Evolutionary conservation across 2,797 vertebrate species (phyloP).

Genomic region (Hemitrygon akajei): DNA sequence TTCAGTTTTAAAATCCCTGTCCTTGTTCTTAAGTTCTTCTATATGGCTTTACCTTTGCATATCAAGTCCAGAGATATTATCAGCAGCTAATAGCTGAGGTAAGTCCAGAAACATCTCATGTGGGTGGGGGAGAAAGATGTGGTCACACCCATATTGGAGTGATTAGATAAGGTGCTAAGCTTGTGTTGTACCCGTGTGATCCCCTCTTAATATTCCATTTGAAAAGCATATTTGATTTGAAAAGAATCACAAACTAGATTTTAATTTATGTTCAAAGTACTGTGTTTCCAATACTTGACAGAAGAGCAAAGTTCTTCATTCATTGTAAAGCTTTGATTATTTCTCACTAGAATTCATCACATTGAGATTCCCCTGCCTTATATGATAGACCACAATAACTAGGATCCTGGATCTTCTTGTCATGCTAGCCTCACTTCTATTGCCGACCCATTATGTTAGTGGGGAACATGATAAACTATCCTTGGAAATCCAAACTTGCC

Average conservation of each 20-base stretch:
- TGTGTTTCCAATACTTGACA: too few species aligned
- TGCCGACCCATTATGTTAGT: neutral
- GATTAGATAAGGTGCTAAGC: too few species aligned
- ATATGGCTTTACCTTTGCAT: too few species aligned
- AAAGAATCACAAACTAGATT: neutral
- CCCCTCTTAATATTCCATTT: too few species aligned
- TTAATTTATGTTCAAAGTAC: neutral
- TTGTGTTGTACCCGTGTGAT: too few species aligned
- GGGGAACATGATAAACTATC: neutral
- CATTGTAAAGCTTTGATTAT: conserved; percentile 48
- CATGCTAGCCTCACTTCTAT: neutral
- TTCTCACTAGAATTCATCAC: conserved; percentile 50
- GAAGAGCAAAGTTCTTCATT: neutral
- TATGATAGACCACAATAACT: conserved; percentile 51
- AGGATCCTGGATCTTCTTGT: conserved; percentile 45
- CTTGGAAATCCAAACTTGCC: neutral
- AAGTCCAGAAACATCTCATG: too few species aligned
- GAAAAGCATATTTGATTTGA: neutral
- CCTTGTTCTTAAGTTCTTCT: too few species aligned
- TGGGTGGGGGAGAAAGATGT: too few species aligned
- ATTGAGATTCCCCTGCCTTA: conserved; percentile 55
- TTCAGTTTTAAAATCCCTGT: too few species aligned
- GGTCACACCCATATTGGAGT: too few species aligned
- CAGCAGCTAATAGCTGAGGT: too few species aligned
- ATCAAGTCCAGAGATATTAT: too few species aligned